phyloP scores from a whole-genome alignment of 2,888 invertebrate species.

The Smittia sp. region DNA sequence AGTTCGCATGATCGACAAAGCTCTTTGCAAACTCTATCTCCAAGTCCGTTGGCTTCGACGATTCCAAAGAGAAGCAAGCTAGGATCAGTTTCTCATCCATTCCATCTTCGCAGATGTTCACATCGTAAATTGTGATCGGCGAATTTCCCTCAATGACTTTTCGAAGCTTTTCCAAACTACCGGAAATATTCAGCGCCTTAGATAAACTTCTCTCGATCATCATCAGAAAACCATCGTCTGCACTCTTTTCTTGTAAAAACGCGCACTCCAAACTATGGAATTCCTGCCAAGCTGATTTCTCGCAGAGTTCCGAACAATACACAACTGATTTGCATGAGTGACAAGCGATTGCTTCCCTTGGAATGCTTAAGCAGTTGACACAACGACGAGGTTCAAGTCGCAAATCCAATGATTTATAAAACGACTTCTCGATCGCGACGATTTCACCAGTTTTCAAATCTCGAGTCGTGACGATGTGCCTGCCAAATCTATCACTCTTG shows the following conservation, averaged over 20 bases:
- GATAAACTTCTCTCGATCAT: conserved; percentile 26
- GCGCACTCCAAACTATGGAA: conserved; percentile 26
- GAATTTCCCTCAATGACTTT: neutral
- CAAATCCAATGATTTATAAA: conserved; percentile 18
- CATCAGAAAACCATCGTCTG: conserved; percentile 20
- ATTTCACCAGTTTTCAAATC: conserved; percentile 8
- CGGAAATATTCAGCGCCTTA: neutral
- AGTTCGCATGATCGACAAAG: neutral
- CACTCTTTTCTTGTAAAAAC: neutral
- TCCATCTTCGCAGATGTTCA: neutral
- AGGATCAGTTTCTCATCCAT: neutral
- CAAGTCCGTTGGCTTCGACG: neutral
- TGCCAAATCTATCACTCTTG: neutral
- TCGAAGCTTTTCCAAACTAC: neutral
- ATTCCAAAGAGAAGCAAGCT: neutral
- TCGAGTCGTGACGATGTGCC: conserved; percentile 7
- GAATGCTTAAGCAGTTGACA: conserved; percentile 22
- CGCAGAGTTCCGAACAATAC: conserved; percentile 15
- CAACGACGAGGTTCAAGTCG: neutral
- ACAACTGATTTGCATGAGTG: neutral
- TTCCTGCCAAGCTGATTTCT: neutral
- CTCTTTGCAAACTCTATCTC: conserved; percentile 4
- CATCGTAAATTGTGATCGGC: neutral
- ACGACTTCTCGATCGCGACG: conserved; percentile 9
- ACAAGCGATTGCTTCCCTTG: neutral